A percentile compares a stretch with the other conserved stretches of the same genome.
Evolutionary conservation across 2,113 vertebrate genomes (phyloP).

Genomic region (Chinchilla lanigera): DNA sequence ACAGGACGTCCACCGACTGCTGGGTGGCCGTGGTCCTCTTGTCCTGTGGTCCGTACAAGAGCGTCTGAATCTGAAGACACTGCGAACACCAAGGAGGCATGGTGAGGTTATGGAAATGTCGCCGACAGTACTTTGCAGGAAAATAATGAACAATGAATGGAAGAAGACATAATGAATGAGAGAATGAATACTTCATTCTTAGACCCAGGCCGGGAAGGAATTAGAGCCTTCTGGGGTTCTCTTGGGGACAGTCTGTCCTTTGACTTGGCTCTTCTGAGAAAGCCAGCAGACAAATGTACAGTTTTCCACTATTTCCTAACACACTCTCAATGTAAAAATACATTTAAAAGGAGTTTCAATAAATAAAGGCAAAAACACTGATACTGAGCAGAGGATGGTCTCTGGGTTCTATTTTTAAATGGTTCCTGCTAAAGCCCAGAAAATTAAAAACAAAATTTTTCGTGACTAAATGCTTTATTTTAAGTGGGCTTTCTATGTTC

Average conservation of each 20-base stretch:
- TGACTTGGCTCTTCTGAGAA: neutral
- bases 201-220: neutral
- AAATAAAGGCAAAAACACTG: neutral
- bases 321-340: neutral
- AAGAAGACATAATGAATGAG: neutral
- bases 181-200: neutral
- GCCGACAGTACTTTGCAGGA: neutral
- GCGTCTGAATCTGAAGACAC: slow-evolving; percentile 87
- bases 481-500: neutral
- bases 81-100: slow-evolving; percentile 53
- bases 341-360: neutral
- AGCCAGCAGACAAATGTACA: neutral
- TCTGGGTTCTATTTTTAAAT: slow-evolving; percentile 31
- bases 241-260: neutral
- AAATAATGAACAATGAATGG: neutral
- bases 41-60: slow-evolving; percentile 85
- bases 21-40: slow-evolving; percentile 85
- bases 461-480: slow-evolving; percentile 25
- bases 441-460: neutral
- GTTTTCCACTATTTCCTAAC: neutral
- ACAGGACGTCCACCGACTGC: slow-evolving; percentile 85
- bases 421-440: neutral
- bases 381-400: neutral
- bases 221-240: neutral
- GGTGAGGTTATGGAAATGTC: neutral